phyloP scores from a whole-genome alignment of 2,113 vertebrate species.

The Lophius piscatorius region DNA sequence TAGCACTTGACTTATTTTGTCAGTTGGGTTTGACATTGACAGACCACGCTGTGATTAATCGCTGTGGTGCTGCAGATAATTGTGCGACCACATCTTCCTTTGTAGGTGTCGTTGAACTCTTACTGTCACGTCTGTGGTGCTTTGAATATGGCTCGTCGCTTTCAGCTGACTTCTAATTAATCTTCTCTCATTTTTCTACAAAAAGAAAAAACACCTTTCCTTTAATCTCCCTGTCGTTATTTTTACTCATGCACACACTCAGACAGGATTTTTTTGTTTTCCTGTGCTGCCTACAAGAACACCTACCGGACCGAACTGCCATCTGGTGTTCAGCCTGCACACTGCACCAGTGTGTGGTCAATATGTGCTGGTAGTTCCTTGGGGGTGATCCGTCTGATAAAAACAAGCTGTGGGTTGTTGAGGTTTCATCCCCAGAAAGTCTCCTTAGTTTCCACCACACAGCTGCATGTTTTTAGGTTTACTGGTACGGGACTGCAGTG shows the following conservation, averaged over 20 bases:
- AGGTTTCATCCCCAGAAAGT: conserved; percentile 66
- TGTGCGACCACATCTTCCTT: conserved; percentile 68
- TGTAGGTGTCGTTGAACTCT: conserved; percentile 63
- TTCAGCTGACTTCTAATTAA: conserved; percentile 45
- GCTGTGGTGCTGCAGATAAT: conserved; percentile 59
- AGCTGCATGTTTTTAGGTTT: conserved; percentile 74
- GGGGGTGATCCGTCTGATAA: conserved; percentile 57
- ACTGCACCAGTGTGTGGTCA: conserved; percentile 34
- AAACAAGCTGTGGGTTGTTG: conserved; percentile 65
- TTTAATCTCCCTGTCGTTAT: conserved; percentile 42
- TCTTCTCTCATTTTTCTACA: conserved; percentile 29
- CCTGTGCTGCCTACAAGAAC: neutral
- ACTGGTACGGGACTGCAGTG: conserved; percentile 53
- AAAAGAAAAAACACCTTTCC: conserved; percentile 37
- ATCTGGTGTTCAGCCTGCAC: conserved; percentile 60
- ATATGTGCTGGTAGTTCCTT: conserved; percentile 43
- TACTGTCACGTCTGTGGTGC: conserved; percentile 46
- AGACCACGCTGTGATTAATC: conserved; percentile 65
- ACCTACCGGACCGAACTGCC: conserved; percentile 55
- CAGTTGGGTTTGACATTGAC: conserved; percentile 65
- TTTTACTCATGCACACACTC: conserved; percentile 14
- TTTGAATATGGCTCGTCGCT: conserved; percentile 50
- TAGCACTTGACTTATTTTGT: conserved; percentile 68
- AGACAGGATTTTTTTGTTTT: neutral
- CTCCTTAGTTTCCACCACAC: conserved; percentile 66